These are phyloP conservation scores for Tursiops truncatus DNA, from an alignment of 2,113 vertebrate genomes.

Conservation along the genomic window DNA sequence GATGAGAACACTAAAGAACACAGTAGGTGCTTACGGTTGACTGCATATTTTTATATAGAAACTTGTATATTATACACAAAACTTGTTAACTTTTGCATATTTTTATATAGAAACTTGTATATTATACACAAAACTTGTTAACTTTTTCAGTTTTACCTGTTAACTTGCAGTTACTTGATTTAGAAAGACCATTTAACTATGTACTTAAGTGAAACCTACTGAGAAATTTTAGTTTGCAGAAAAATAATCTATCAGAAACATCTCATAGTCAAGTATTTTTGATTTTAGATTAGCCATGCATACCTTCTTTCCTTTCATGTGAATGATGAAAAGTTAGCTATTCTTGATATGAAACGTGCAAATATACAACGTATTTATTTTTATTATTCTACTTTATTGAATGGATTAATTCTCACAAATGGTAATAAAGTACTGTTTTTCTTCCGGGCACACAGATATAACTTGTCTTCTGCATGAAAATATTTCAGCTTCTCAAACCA, in stretches of 20 bases:
- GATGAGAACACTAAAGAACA: not conserved
- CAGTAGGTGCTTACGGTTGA: not conserved
- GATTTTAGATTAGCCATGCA: not conserved
- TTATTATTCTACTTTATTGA: conserved; percentile 16
- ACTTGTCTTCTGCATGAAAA: not conserved
- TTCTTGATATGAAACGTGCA: not conserved
- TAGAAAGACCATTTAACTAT: not conserved
- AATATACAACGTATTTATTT: not conserved
- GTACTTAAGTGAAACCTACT: not conserved
- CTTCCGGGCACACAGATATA: not conserved
- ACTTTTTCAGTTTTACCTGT: not conserved
- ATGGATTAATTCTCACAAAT: not conserved
- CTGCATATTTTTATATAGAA: not conserved
- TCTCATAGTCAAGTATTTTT: not conserved
- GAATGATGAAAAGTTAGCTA: not conserved
- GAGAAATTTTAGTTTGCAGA: not conserved
- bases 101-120: not conserved
- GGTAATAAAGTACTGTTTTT: not conserved
- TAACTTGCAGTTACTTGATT: not conserved
- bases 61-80: not conserved
- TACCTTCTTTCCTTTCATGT: not conserved
- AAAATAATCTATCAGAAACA: not conserved
- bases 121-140: not conserved
- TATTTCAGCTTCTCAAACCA: not conserved
- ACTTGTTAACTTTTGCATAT: not conserved